Percentiles rank a stretch among this genome's conserved stretches.
Conservation (phyloP, 2,797 vertebrate genomes). For the Danio aesculapii region DNA sequence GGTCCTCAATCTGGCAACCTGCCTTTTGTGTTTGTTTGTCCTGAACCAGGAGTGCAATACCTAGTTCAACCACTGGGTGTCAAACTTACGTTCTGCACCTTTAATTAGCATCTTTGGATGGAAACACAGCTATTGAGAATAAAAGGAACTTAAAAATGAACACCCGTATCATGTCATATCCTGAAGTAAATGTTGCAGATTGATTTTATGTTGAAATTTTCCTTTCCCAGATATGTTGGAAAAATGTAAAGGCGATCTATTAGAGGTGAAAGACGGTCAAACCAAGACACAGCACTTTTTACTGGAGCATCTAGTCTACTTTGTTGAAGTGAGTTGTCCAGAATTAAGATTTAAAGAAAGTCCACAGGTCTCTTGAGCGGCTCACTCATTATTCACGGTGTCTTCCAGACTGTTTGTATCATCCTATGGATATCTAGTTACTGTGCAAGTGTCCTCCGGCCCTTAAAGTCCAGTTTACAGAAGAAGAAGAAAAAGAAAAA, state of each 20-base stretch:
- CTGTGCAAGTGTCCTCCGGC: constrained; percentile 88
- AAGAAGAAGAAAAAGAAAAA: constrained; percentile 99
- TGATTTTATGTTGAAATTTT: background rate
- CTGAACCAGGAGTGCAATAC: too few species aligned
- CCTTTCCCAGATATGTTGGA: constrained; percentile 84
- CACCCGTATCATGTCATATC: background rate
- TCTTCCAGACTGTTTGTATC: constrained; percentile 84
- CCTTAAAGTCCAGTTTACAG: constrained; percentile 93
- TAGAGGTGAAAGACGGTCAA: constrained; percentile 86
- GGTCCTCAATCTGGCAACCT: too few species aligned
- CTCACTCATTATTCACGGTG: background rate
- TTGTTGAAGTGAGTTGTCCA: constrained; percentile 87
- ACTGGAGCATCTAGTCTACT: constrained; percentile 95
- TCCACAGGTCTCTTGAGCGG: background rate
- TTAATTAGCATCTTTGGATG: too few species aligned
- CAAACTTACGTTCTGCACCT: too few species aligned
- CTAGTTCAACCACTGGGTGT: too few species aligned
- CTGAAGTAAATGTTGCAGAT: background rate
- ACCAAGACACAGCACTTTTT: constrained; percentile 86
- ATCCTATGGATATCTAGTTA: constrained; percentile 90
- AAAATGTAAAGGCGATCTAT: constrained; percentile 92
- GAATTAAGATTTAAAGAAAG: background rate
- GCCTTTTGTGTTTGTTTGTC: too few species aligned
- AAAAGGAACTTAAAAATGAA: too few species aligned
- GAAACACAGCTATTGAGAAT: too few species aligned